Percentiles rank a stretch among this genome's conserved stretches.
Conservation (phyloP, 2,113 vertebrate species). For the Genyomyrus donnyi region DNA sequence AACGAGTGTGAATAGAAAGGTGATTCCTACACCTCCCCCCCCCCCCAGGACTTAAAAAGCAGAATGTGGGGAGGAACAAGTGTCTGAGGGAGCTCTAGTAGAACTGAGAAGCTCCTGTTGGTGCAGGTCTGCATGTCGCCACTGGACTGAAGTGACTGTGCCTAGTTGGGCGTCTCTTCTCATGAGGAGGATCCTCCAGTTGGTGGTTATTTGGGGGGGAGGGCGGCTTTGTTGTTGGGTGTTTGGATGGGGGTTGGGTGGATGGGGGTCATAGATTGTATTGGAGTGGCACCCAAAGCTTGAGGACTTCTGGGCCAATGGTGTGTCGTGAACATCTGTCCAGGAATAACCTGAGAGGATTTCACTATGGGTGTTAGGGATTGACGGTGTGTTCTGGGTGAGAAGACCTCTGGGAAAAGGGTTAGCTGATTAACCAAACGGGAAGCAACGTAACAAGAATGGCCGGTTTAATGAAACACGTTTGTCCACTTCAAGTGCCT, state of each 20-base stretch:
- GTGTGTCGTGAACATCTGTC: background rate
- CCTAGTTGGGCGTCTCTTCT: background rate
- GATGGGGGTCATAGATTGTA: background rate
- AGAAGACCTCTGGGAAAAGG: background rate
- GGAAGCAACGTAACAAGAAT: background rate
- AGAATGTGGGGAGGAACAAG: background rate
- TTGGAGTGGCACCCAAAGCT: background rate
- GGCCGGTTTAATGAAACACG: background rate
- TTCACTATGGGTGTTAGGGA: background rate
- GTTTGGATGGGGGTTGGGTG: background rate
- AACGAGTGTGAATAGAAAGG: conserved; percentile 67
- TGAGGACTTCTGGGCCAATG: background rate
- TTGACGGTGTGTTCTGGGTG: background rate
- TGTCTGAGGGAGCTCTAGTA: background rate
- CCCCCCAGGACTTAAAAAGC: background rate
- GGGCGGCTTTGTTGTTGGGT: background rate
- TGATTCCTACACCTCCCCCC: background rate
- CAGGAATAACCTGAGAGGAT: background rate
- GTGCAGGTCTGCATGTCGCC: background rate
- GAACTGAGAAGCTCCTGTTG: background rate
- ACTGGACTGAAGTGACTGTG: background rate
- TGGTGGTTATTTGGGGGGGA: background rate
- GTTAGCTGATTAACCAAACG: background rate
- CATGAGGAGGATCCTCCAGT: background rate
- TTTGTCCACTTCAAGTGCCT: conserved; percentile 6